Evolutionary conservation across 92 coral and sea anemone genomes (phyloP), one percentile per base, ranked within the genome.

Genomic region (Parazoanthus darwini): DNA sequence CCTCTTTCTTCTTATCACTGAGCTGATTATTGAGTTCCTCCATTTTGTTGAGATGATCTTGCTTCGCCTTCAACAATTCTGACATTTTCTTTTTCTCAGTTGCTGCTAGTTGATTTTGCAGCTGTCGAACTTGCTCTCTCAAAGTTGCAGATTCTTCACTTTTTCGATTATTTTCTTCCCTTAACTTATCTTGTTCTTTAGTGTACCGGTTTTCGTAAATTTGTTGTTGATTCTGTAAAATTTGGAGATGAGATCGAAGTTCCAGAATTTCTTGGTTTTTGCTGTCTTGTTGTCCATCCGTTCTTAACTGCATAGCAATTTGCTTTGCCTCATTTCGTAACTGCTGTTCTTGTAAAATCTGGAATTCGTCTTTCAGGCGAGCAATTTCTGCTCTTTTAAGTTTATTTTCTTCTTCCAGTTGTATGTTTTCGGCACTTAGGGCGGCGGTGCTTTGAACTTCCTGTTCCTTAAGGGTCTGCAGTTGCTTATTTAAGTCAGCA

Each of bases 31-130:
- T 67, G 16, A 91, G 83, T 68, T n/a, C 82, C 2, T 80, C 83
- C 4, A 88, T 74, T 67, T 42, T 86, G 20, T 29, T 59, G 38
- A 80, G 82, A 80, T 91, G 91, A 44, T 74, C 91, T 33, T 92
- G 88, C n/a, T 71, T 89, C 7, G 66, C 73, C 9, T 46, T 89
- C 39, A 95, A 36, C 43, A 82, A 89, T 48, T 95, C 96, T 6
- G 96, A 94, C 0, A 91, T 74, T 38, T 78, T 84, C 38, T 90
- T 89, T 29, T 93, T 93, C 25, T 95, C 93, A 25, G 86, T 89
- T 3, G 79, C 85, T 22, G 82, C 77, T 72, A 80, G 74, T 36
- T 86, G 85, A 14, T 82, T 86, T 78, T 88, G 86, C 81, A 82
- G 85, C n/a, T 82, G 85, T 44, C 79, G 78, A 29, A 88, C 78